Base-by-base conservation (phyloP, 2,797 vertebrate genomes). In the Galagoides demidoff region DNA sequence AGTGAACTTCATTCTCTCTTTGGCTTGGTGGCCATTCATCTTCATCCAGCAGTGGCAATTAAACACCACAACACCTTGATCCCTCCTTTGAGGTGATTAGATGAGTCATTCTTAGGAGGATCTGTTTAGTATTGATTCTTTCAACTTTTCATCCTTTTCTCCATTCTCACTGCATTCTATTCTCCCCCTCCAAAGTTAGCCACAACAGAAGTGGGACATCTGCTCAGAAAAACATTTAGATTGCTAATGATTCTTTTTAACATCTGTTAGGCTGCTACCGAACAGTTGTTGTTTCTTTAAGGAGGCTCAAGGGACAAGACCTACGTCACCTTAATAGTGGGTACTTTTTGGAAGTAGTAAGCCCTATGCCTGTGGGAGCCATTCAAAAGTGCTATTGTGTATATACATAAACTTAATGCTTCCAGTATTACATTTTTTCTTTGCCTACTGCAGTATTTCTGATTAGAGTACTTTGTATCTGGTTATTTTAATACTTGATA, bases 281-380 rank as follows among this genome's bases (percentile, higher is more conserved):
- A 98, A 96, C 98, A 98, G 97, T 98, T 98, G 98, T 96, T 97
- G 97, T 97, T 98, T 98, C 98, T 98, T 98, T 98, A 98, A 98
- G 97, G 97, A 97, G 96, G 29, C 98, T 94, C 97, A 43, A 89
- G 98, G 95, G 98, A 98, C 93, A 97, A 77, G 96, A 98, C 98
- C 98, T 98, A 61, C 87, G 97, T 89, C 97, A 98, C 97, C 97
- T 98, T 94, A 93, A 17, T 97, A 95, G 97, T 98, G 97, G 96
- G 92, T 97, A 97, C 96, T 98, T 96, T 97, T 31, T 61, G 90
- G 93, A 98, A 98, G 95, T 95, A 85, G 92, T 86, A 52, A 97
- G 49, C 59, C 98, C 94, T 94, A 19, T 77, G 93, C 97, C 89
- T 96, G 90, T 97, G 98, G 96, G 98, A 98, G 55, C 39, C 85